Evolutionary conservation across 2,113 vertebrate species (phyloP).

Genomic region (Dipodomys stephensi): DNA sequence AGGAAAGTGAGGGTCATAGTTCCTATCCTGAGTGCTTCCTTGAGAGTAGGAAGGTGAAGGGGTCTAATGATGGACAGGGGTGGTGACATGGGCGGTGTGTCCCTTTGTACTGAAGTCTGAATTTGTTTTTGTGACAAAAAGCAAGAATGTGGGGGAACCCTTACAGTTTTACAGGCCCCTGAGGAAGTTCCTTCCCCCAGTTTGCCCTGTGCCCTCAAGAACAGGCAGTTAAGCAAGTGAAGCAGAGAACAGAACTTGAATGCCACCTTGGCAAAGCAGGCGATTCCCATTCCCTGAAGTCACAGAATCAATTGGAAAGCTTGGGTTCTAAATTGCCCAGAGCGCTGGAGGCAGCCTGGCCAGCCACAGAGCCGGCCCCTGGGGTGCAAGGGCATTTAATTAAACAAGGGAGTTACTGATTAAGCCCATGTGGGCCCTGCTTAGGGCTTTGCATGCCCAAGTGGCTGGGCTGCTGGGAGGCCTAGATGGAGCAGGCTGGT

Average conservation of each 20-base stretch:
- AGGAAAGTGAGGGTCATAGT: not conserved
- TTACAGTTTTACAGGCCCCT: conserved; percentile 78
- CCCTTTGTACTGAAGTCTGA: not conserved
- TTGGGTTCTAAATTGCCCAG: conserved; percentile 81
- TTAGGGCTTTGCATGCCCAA: conserved; percentile 74
- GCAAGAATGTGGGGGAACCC: conserved; percentile 54
- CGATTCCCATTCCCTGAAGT: conserved; percentile 84
- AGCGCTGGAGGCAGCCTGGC: conserved; percentile 82
- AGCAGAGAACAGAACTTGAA: conserved; percentile 79
- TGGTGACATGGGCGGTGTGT: not conserved
- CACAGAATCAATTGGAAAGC: conserved; percentile 85
- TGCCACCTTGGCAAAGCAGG: conserved; percentile 76
- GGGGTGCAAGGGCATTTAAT: conserved; percentile 80
- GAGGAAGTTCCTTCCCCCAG: conserved; percentile 75
- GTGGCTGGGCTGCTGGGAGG: conserved; percentile 73
- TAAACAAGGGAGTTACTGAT: conserved; percentile 88
- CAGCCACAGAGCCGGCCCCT: conserved; percentile 69
- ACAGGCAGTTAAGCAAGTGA: conserved; percentile 84
- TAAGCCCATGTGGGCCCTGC: conserved; percentile 81
- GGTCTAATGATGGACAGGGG: not conserved
- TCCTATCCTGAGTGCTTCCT: not conserved
- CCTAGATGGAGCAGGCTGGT: conserved; percentile 54
- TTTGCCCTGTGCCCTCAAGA: conserved; percentile 54
- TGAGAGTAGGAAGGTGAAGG: not conserved
- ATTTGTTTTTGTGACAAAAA: conserved; percentile 37